phyloP scores from a whole-genome alignment of 2,113 vertebrate genomes.

The Pluvianellus socialis region DNA sequence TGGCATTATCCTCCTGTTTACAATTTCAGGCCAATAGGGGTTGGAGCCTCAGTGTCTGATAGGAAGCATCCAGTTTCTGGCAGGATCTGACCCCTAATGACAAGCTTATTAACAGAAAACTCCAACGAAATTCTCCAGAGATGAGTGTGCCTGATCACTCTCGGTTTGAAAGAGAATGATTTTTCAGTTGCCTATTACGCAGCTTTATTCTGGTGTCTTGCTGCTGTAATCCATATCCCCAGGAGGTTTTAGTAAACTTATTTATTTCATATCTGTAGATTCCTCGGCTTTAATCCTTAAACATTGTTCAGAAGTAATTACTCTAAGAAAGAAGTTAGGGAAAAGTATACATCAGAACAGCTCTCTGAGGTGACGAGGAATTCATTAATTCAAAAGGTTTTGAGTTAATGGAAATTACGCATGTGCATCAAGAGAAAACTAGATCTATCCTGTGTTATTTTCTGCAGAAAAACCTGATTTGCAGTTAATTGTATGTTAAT shows the following conservation, averaged over 20 bases:
- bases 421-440: not conserved
- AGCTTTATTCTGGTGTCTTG: not conserved
- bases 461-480: not conserved
- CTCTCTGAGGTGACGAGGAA: not conserved
- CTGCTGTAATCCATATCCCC: not conserved
- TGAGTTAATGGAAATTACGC: not conserved
- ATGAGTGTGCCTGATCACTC: not conserved
- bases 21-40: not conserved
- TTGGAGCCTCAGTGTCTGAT: not conserved
- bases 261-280: not conserved
- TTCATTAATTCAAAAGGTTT: not conserved
- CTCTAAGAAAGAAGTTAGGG: not conserved
- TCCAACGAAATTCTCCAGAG: not conserved
- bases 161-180: not conserved
- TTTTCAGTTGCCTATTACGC: not conserved
- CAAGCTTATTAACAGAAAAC: slow-evolving; percentile 3
- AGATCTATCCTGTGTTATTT: not conserved
- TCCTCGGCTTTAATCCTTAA: not conserved
- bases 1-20: not conserved
- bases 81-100: not conserved
- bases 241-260: not conserved
- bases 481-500: not conserved
- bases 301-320: not conserved
- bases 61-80: not conserved
- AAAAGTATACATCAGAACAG: not conserved